These are phyloP conservation scores for Trogon melanurus DNA, from an alignment of 2,113 vertebrate species.

Conservation along the genomic window DNA sequence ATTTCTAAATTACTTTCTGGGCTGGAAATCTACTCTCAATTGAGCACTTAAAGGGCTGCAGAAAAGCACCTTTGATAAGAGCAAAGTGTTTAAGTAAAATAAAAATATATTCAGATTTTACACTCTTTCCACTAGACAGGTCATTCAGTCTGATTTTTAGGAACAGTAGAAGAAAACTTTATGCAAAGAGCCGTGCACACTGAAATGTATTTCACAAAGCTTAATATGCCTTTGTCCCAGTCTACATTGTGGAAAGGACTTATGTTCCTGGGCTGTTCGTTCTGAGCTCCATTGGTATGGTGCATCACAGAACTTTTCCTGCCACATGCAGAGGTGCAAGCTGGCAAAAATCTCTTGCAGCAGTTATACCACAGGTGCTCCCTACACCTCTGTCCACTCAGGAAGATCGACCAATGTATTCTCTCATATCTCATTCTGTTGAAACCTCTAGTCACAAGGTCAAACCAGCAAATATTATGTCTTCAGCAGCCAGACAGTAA, in stretches of 20 bases:
- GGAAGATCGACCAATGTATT: not conserved
- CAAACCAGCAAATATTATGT: not conserved
- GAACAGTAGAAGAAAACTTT: not conserved
- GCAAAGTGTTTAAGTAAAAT: not conserved
- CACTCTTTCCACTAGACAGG: not conserved
- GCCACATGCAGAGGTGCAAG: not conserved
- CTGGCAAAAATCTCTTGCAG: not conserved
- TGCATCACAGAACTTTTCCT: not conserved
- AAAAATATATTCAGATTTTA: not conserved
- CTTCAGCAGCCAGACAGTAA: not conserved
- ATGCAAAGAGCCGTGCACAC: not conserved
- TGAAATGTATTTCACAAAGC: not conserved
- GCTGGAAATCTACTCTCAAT: not conserved
- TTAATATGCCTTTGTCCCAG: not conserved
- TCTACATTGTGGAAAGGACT: not conserved
- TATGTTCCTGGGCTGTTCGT: not conserved
- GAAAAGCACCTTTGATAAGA: not conserved
- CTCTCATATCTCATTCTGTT: not conserved
- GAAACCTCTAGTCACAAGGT: not conserved
- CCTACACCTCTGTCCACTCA: not conserved
- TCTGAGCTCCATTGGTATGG: not conserved
- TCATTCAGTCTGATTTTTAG: not conserved
- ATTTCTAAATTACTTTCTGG: not conserved
- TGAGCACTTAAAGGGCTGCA: not conserved
- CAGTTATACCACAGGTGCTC: not conserved